A percentile compares a stretch with the other conserved stretches of the same genome.
Conservation (phyloP, 2,797 vertebrate genomes). For the Acanthopagrus latus region DNA sequence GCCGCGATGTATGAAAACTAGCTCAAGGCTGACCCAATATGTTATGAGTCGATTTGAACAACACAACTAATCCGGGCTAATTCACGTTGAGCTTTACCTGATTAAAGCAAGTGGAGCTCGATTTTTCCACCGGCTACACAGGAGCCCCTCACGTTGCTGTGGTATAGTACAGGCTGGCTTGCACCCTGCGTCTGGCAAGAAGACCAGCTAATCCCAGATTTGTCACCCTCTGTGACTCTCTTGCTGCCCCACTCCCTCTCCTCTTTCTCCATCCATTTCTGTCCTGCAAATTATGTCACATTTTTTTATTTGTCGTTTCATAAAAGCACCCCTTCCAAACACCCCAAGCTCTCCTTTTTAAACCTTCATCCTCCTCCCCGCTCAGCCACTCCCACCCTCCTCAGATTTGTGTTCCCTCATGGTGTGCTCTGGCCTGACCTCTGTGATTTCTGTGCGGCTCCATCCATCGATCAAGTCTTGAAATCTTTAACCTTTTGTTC, state of each 20-base stretch:
- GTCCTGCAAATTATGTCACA: neutral
- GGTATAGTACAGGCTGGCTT: conserved; percentile 37
- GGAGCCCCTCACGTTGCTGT: conserved; percentile 25
- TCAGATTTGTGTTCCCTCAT: neutral
- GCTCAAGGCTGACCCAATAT: neutral
- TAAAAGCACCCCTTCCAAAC: neutral
- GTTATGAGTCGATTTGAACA: no score
- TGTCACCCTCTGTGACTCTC: conserved; percentile 51
- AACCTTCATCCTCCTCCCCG: neutral
- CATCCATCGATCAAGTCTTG: conserved; percentile 35
- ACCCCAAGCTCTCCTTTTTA: neutral
- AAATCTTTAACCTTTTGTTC: conserved; percentile 41
- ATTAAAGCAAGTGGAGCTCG: neutral
- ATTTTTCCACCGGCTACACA: neutral
- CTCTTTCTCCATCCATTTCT: conserved; percentile 12
- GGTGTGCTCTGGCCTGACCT: conserved; percentile 31
- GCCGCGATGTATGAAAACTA: neutral
- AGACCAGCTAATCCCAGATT: conserved; percentile 71
- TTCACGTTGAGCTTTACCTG: neutral
- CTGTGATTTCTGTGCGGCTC: conserved; percentile 17
- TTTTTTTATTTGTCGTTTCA: conserved; percentile 18
- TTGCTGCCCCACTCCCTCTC: conserved; percentile 25
- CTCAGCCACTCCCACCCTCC: neutral
- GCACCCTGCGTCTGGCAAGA: conserved; percentile 45
- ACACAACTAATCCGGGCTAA: neutral